Evolutionary conservation across 2,113 vertebrate genomes (phyloP).

Genomic region (Symphodus melops): DNA sequence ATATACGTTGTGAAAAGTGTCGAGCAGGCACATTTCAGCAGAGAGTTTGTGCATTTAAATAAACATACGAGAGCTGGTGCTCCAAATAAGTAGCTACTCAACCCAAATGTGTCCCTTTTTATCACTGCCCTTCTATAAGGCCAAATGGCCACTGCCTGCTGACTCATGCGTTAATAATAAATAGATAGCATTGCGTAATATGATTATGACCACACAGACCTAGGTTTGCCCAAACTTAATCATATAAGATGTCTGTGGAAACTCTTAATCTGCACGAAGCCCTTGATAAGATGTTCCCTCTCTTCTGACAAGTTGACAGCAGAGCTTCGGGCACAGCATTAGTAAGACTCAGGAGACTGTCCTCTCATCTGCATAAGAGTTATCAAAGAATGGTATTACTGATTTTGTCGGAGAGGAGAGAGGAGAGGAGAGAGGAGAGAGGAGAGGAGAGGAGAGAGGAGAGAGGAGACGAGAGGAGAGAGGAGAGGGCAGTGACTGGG

Average conservation of each 20-base stretch:
- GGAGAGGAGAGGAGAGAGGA: constrained; percentile 9
- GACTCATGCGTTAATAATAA: constrained; percentile 77
- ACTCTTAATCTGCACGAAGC: constrained; percentile 63
- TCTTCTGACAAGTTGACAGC: constrained; percentile 64
- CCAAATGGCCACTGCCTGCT: constrained; percentile 64
- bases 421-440: constrained; percentile 18
- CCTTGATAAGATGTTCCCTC: constrained; percentile 58
- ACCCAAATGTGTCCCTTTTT: constrained; percentile 36
- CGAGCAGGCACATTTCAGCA: constrained; percentile 1
- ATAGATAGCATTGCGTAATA: constrained; percentile 73
- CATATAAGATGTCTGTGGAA: constrained; percentile 51
- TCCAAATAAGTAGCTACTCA: constrained; percentile 9
- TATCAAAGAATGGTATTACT: constrained; percentile 44
- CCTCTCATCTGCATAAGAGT: constrained; percentile 65
- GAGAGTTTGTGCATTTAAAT: constrained; percentile 13
- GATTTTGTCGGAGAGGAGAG: constrained; percentile 18
- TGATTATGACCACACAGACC: constrained; percentile 65
- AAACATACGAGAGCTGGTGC: constrained; percentile 15
- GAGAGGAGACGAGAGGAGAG: constrained; percentile 4
- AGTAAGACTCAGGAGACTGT: constrained; percentile 60
- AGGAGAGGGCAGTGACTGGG: constrained; percentile 31
- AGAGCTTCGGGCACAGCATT: constrained; percentile 59
- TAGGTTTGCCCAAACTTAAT: constrained; percentile 63
- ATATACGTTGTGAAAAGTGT: constrained; percentile 21
- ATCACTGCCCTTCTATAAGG: constrained; percentile 34